A percentile compares a stretch with the other conserved stretches of the same genome.
phyloP scores from a whole-genome alignment of 2,113 vertebrate species.

The Ornithorhynchus anatinus region DNA sequence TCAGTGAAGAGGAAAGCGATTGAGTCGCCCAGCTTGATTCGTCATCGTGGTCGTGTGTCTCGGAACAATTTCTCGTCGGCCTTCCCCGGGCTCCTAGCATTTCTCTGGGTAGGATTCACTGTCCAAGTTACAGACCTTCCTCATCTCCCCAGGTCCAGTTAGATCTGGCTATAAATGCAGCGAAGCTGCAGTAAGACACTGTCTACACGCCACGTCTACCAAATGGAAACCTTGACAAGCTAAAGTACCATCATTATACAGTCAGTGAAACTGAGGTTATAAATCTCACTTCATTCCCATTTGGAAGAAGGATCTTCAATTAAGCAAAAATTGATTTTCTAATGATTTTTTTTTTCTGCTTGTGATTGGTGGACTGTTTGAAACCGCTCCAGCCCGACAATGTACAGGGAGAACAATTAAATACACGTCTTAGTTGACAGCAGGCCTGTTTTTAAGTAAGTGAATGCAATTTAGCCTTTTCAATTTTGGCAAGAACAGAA shows the following conservation, averaged over 20 bases:
- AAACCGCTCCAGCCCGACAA: slow-evolving; percentile 58
- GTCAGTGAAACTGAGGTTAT: slow-evolving; percentile 38
- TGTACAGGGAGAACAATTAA: slow-evolving; percentile 55
- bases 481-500: slow-evolving; percentile 34
- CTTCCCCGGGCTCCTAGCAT: background rate
- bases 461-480: slow-evolving; percentile 43
- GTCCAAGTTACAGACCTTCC: fast-evolving
- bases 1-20: background rate
- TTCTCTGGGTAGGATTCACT: background rate
- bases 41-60: background rate
- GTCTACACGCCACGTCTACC: background rate
- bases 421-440: slow-evolving; percentile 16
- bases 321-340: slow-evolving; percentile 77
- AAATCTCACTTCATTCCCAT: slow-evolving; percentile 66
- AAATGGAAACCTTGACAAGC: slow-evolving; percentile 26
- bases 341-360: slow-evolving; percentile 61
- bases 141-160: fast-evolving
- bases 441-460: slow-evolving; percentile 41
- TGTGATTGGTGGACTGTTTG: slow-evolving; percentile 56
- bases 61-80: background rate
- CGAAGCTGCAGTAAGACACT: background rate
- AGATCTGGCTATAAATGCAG: background rate
- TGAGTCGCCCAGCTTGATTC: background rate
- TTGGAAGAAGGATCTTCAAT: slow-evolving; percentile 72
- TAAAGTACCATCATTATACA: slow-evolving; percentile 37